phyloP scores from a whole-genome alignment of 2,113 vertebrate species.

The Spea bombifrons region DNA sequence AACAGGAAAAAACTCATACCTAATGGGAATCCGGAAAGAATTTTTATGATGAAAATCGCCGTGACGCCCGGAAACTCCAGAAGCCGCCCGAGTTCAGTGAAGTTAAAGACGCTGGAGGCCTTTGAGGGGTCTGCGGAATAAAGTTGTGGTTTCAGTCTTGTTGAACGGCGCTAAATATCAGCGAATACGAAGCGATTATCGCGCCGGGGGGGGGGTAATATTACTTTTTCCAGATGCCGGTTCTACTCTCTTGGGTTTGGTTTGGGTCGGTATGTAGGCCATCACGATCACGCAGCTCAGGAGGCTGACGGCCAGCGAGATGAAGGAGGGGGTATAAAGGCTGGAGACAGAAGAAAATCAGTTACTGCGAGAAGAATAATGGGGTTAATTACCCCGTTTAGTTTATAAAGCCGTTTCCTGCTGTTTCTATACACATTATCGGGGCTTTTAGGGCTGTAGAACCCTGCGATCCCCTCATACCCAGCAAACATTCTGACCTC shows the following conservation, averaged over 20 bases:
- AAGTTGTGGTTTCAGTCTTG: neutral
- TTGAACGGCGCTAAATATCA: neutral
- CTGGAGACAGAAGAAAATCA: constrained; percentile 59
- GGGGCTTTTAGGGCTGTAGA: no score
- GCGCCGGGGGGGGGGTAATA: constrained; percentile 26
- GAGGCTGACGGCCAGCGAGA: constrained; percentile 69
- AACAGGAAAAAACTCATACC: constrained; percentile 73
- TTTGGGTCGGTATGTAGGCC: constrained; percentile 74
- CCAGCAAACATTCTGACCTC: no score
- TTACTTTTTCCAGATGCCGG: constrained; percentile 57
- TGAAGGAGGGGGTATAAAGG: constrained; percentile 60
- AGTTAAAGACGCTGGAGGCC: constrained; percentile 71
- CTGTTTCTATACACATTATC: no score
- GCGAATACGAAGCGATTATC: neutral
- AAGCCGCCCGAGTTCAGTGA: constrained; percentile 76
- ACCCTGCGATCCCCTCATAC: no score
- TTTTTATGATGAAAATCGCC: constrained; percentile 79
- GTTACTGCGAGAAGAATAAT: no score
- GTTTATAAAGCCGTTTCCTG: no score
- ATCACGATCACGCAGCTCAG: constrained; percentile 70
- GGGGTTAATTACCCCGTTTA: no score
- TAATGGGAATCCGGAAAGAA: constrained; percentile 75
- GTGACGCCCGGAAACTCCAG: constrained; percentile 78
- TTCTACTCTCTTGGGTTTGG: constrained; percentile 62
- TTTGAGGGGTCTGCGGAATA: constrained; percentile 48